These are phyloP conservation scores for Loxodonta africana DNA, from an alignment of 2,113 vertebrate genomes.

Conservation along the genomic window DNA sequence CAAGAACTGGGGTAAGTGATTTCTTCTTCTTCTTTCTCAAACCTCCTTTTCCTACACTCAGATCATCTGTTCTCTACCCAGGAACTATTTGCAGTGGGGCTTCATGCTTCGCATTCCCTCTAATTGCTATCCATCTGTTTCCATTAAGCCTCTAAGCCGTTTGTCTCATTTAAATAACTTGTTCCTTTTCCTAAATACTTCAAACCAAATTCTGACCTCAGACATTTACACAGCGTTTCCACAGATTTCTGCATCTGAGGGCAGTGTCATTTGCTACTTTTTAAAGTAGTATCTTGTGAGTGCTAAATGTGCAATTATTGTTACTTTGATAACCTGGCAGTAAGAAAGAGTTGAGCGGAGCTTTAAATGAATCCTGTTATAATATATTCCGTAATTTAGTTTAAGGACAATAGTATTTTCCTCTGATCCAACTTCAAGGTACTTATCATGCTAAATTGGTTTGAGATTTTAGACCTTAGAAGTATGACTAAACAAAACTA, in stretches of 20 bases:
- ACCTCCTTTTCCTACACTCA: neutral
- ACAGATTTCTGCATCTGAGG: constrained; percentile 59
- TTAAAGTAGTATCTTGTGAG: neutral
- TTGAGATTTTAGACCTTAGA: constrained; percentile 38
- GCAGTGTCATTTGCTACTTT: constrained; percentile 53
- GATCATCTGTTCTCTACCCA: neutral
- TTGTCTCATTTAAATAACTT: constrained; percentile 80
- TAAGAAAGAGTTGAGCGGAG: constrained; percentile 28
- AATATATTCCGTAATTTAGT: constrained; percentile 44
- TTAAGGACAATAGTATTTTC: constrained; percentile 32
- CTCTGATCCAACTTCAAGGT: constrained; percentile 42
- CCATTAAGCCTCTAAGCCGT: constrained; percentile 71
- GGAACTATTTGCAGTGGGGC: constrained; percentile 34
- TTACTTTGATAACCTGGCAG: constrained; percentile 21
- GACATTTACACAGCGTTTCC: constrained; percentile 76
- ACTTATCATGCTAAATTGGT: constrained; percentile 46
- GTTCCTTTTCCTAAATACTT: constrained; percentile 71
- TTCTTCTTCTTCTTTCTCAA: neutral
- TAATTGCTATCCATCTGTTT: constrained; percentile 79
- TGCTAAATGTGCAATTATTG: constrained; percentile 41
- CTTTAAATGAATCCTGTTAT: neutral
- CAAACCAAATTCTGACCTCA: constrained; percentile 79
- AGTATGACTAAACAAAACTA: constrained; percentile 52
- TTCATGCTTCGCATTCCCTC: constrained; percentile 66
- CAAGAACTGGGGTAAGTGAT: neutral